Percentiles rank a stretch among this genome's conserved stretches.
Evolutionary conservation across 2,797 vertebrate genomes (phyloP).

Genomic region (Gymnopithys bicolor): DNA sequence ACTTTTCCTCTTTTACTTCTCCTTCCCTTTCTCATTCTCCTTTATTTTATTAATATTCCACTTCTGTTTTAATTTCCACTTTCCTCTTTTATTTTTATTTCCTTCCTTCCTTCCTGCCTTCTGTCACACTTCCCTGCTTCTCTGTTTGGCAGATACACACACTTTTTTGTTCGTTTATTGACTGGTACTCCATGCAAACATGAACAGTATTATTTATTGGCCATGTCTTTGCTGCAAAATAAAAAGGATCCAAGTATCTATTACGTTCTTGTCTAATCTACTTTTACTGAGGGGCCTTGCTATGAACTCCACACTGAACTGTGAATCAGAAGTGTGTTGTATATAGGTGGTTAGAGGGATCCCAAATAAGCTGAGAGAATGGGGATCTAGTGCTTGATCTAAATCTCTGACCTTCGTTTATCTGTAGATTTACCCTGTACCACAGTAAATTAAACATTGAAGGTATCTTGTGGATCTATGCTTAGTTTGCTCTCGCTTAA

Average conservation of each 20-base stretch:
- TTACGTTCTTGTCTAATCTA: neutral
- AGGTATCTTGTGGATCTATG: neutral
- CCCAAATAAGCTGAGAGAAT: neutral
- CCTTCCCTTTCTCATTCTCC: neutral
- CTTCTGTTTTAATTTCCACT: neutral
- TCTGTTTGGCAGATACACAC: neutral
- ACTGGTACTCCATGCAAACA: neutral
- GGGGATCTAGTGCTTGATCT: neutral
- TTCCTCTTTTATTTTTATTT: neutral
- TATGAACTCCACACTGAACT: neutral
- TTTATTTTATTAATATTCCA: neutral
- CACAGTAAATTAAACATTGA: neutral
- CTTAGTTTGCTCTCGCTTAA: neutral
- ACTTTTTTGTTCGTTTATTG: accelerated
- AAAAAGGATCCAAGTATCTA: neutral
- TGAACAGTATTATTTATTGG: neutral
- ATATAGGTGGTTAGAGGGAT: neutral
- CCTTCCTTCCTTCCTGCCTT: neutral
- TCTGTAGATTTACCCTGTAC: neutral
- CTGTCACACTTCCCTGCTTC: neutral
- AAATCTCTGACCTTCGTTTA: neutral
- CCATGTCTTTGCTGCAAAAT: neutral
- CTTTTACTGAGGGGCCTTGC: neutral
- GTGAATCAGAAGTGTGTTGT: neutral
- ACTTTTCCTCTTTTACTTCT: neutral